These are phyloP conservation scores for Ciconia stormi DNA, from an alignment of 2,113 vertebrate species.

Conservation along the genomic window DNA sequence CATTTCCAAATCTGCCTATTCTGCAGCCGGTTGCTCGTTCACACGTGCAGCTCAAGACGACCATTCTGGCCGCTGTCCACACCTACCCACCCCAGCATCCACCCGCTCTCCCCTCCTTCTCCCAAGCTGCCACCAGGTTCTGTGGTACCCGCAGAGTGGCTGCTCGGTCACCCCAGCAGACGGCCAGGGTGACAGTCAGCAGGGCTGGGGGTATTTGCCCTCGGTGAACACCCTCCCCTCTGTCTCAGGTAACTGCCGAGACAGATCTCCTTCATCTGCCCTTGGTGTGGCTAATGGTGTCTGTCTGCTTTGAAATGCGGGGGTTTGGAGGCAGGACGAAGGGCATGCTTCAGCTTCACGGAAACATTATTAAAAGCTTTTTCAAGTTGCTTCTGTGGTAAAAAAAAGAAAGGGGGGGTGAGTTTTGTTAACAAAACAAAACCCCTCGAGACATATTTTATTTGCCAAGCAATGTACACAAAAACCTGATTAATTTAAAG, in stretches of 20 bases:
- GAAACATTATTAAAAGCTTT: neutral
- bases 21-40: neutral
- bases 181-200: neutral
- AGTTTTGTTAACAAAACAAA: neutral
- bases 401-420: fast-evolving
- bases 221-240: neutral
- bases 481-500: conserved; percentile 34
- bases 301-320: neutral
- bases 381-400: neutral
- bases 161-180: neutral
- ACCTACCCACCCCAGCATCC: neutral
- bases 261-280: neutral
- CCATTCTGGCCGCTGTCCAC: fast-evolving
- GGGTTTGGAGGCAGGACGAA: neutral
- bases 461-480: conserved; percentile 46
- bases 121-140: neutral
- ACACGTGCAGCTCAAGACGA: neutral
- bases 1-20: neutral
- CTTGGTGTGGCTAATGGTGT: neutral
- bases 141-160: neutral
- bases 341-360: neutral
- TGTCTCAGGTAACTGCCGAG: neutral
- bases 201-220: neutral
- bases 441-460: neutral
- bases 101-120: neutral